phyloP scores from a whole-genome alignment of 2,888 invertebrate genomes.

The Eristalis pertinax region DNA sequence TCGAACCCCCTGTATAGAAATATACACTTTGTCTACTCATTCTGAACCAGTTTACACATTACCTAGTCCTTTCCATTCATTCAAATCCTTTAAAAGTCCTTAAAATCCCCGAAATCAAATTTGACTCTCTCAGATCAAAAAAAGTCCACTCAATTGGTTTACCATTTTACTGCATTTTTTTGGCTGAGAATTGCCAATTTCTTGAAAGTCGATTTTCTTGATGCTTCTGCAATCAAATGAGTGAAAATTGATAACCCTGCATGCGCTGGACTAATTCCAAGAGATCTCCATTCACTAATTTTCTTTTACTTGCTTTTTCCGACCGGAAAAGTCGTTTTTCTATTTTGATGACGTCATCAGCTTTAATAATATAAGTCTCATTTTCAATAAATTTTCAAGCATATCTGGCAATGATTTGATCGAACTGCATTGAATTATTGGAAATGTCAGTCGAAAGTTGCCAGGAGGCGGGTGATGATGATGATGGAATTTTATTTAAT shows the following conservation, averaged over 20 bases:
- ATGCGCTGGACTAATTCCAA: not conserved
- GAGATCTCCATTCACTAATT: not conserved
- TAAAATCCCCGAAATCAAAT: not conserved
- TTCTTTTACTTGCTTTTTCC: not conserved
- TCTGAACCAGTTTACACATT: not conserved
- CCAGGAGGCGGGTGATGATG: not conserved
- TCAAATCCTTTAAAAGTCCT: not conserved
- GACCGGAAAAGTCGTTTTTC: not conserved
- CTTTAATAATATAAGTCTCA: not conserved
- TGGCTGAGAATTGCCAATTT: not conserved
- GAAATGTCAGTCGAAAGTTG: not conserved
- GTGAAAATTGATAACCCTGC: not conserved
- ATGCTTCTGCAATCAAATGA: not conserved
- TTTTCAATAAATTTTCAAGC: not conserved
- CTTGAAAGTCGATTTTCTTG: not conserved
- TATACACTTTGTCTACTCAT: no score
- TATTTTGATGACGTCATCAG: not conserved
- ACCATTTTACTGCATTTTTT: not conserved
- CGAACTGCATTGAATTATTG: not conserved
- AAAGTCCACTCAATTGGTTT: not conserved
- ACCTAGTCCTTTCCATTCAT: not conserved
- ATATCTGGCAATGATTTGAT: not conserved
- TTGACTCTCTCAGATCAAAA: not conserved
- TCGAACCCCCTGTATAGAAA: no score
- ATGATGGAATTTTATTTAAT: not conserved